Evolutionary conservation across 2,797 vertebrate species (phyloP).

Genomic region (Otus scops): DNA sequence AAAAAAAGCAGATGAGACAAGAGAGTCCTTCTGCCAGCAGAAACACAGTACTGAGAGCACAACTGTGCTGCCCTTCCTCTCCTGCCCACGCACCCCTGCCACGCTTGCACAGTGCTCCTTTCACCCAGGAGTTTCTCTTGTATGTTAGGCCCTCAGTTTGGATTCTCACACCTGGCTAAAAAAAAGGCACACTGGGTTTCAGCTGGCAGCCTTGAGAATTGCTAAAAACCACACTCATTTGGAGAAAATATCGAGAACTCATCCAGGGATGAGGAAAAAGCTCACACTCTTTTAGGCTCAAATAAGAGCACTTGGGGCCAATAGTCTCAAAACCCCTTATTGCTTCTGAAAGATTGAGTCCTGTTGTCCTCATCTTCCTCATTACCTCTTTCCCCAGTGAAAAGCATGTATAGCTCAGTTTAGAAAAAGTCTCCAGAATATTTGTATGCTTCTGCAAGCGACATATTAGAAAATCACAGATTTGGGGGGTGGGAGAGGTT

Average conservation of each 20-base stretch:
- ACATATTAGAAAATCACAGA: fast-evolving
- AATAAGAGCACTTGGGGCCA: neutral
- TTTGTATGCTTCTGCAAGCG: neutral
- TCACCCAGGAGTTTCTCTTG: neutral
- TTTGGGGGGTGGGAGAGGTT: neutral
- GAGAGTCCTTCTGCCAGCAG: neutral
- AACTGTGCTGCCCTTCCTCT: neutral
- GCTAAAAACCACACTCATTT: neutral
- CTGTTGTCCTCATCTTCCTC: neutral
- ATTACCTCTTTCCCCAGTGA: neutral
- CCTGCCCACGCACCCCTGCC: neutral
- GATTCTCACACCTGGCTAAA: neutral
- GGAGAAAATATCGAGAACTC: neutral
- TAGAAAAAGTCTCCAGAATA: neutral
- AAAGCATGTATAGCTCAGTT: neutral
- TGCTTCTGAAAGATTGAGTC: neutral
- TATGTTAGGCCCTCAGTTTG: neutral
- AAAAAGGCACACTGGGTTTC: neutral
- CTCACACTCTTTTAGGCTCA: neutral
- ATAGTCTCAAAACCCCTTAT: neutral
- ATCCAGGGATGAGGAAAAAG: neutral
- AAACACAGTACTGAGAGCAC: neutral
- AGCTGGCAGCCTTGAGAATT: neutral
- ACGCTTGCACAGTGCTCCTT: fast-evolving
- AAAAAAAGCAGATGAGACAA: neutral